phyloP scores from a whole-genome alignment of 2,888 invertebrate genomes.

The Gerris lacustris region DNA sequence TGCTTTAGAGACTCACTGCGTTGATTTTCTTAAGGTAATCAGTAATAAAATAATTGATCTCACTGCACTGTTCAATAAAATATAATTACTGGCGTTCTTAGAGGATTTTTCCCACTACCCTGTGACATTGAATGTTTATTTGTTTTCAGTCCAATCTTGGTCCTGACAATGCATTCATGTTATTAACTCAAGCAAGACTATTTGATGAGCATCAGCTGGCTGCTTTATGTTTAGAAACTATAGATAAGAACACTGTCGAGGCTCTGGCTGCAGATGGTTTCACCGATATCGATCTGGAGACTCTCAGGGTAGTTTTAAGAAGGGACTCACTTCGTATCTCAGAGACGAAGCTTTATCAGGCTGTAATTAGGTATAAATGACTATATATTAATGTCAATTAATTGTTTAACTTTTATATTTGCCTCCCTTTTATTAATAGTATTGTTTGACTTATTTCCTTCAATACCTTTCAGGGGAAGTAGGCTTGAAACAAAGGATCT shows the following conservation, averaged over 20 bases:
- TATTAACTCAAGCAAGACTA: conserved; percentile 62
- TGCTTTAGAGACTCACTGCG: conserved; percentile 68
- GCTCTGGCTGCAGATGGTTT: conserved; percentile 68
- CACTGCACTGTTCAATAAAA: too few relatives aligned
- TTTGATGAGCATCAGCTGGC: conserved; percentile 74
- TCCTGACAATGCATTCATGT: conserved; percentile 70
- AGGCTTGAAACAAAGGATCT: too few relatives aligned
- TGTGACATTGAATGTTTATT: neutral
- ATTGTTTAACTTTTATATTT: conserved; percentile 1
- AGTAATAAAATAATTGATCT: too few relatives aligned
- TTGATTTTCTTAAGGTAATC: conserved; percentile 51
- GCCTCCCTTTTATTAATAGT: too few relatives aligned
- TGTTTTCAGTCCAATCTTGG: conserved; percentile 53
- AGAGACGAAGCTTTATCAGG: conserved; percentile 65
- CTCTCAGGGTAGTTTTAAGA: conserved; percentile 60
- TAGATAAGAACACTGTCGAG: conserved; percentile 70
- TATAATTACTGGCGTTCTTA: neutral
- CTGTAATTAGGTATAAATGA: conserved; percentile 45
- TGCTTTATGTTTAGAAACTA: conserved; percentile 66
- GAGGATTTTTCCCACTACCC: neutral
- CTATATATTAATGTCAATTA: neutral
- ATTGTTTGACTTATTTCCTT: neutral
- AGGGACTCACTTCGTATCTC: conserved; percentile 65
- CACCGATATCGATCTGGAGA: conserved; percentile 68
- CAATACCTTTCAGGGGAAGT: too few relatives aligned